Base-by-base conservation (phyloP, 2,797 vertebrate species). In the Trichosurus vulpecula region DNA sequence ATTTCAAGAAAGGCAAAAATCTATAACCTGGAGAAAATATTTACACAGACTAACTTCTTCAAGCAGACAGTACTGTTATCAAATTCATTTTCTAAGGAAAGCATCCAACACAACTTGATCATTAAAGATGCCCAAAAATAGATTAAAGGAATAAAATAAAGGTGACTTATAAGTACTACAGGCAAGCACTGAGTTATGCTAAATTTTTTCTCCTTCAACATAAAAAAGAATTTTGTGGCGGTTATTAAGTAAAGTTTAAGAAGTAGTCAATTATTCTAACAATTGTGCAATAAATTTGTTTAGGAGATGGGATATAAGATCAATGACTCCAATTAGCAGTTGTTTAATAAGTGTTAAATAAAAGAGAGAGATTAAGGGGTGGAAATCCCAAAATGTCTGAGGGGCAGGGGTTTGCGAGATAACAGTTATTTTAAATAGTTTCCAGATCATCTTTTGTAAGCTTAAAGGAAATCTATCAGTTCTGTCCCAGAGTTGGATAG, bases 141-240 rank as follows among this genome's bases (percentile, higher is more conserved):
- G 94, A 96, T 93, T 96, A 96, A 93, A 90, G 90, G 95, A 94
- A 95, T 94, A 92, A 94, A 98, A 95, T 96, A 92, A 96, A 89
- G 35, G 74, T 87, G 57, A n/a, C 94, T 93, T n/a, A n/a, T n/a
- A 93, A 57, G 81, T 81, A 16, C 54, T 93, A 55, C 47, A 93
- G 55, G 91, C 57, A 92, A 74, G 87, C 31, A 93, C 55, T 0
- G 0, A 30, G 27, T 41, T 10, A 29, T 91, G 56, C 52, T 29
- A 1, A 81, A 54, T 58, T 56, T 91, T 30, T 52, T 91, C 52
- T 74, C 61, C 51, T 61, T 31, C 41, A n/a, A 52, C 31, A 87
- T 66, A 57, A 90, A 90, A 35, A 3, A 90, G 54, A 2, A 35
- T 92, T 52, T 92, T 56, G 96, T 94, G 74, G 41, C 29, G 52